phyloP scores from a whole-genome alignment of 2,797 vertebrate genomes.

The Eidolon dupreanum region DNA sequence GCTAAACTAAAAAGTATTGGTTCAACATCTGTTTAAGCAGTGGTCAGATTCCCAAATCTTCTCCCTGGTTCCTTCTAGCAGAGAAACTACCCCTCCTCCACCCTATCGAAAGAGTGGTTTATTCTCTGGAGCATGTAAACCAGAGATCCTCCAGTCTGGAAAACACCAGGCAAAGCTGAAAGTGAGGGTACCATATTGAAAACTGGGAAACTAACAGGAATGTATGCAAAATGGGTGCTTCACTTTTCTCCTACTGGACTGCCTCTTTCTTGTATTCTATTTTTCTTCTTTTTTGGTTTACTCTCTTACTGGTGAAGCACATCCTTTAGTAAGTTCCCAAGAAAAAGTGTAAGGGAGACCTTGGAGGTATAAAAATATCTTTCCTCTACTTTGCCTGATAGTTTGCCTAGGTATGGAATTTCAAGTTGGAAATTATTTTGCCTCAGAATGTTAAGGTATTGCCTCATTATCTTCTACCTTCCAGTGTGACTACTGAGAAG shows the following conservation, averaged over 20 bases:
- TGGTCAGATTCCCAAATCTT: background rate
- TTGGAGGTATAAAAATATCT: background rate
- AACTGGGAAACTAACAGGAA: background rate
- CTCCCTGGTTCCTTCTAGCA: background rate
- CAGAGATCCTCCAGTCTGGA: background rate
- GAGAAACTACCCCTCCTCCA: background rate
- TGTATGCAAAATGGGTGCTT: background rate
- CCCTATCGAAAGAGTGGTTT: background rate
- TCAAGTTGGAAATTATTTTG: background rate
- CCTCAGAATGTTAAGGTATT: conserved; percentile 2
- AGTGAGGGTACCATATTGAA: background rate
- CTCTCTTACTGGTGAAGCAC: background rate
- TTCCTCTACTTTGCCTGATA: background rate
- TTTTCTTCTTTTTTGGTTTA: background rate
- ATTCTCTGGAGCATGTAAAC: background rate
- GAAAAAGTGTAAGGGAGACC: background rate
- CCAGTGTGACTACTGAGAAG: background rate
- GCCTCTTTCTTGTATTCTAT: background rate
- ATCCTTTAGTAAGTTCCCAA: background rate
- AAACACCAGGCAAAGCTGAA: background rate
- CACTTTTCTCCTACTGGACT: background rate
- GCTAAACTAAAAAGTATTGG: background rate
- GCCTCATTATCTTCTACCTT: background rate
- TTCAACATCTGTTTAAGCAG: background rate
- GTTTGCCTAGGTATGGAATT: background rate